phyloP scores from a whole-genome alignment of 2,113 vertebrate species.

The Hydrolagus affinis region DNA sequence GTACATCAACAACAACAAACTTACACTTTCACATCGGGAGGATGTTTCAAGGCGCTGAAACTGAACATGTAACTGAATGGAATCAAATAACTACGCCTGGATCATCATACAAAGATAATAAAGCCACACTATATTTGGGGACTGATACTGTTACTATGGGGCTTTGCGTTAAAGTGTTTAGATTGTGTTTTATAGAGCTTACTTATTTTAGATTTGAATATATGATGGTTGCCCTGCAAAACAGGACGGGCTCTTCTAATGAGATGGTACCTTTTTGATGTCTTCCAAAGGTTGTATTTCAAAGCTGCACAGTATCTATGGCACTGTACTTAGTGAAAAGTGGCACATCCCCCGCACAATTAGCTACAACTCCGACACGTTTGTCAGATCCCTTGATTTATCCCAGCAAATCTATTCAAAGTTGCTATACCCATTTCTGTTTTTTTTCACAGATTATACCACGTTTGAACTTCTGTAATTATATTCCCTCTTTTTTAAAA shows the following conservation, averaged over 20 bases:
- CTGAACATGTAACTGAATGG: no score
- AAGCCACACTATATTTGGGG: no score
- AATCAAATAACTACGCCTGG: no score
- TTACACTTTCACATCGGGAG: no score
- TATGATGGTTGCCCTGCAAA: not conserved
- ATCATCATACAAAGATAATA: no score
- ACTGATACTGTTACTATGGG: not conserved
- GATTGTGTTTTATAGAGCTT: conserved; percentile 16
- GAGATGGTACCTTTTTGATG: not conserved
- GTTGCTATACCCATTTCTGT: not conserved
- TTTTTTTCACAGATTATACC: not conserved
- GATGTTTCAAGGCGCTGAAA: no score
- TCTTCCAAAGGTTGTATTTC: not conserved
- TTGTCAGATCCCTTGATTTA: not conserved
- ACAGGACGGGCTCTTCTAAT: not conserved
- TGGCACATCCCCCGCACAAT: not conserved
- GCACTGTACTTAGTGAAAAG: not conserved
- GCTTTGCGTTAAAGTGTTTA: not conserved
- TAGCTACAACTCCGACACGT: not conserved
- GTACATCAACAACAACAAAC: no score
- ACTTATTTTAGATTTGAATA: not conserved
- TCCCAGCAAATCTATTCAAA: conserved; percentile 1
- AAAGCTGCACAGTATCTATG: not conserved
- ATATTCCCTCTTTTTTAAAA: not conserved
- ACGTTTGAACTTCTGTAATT: not conserved